Conservation (phyloP, 2,113 vertebrate genomes). For the Tragulus kanchil region DNA sequence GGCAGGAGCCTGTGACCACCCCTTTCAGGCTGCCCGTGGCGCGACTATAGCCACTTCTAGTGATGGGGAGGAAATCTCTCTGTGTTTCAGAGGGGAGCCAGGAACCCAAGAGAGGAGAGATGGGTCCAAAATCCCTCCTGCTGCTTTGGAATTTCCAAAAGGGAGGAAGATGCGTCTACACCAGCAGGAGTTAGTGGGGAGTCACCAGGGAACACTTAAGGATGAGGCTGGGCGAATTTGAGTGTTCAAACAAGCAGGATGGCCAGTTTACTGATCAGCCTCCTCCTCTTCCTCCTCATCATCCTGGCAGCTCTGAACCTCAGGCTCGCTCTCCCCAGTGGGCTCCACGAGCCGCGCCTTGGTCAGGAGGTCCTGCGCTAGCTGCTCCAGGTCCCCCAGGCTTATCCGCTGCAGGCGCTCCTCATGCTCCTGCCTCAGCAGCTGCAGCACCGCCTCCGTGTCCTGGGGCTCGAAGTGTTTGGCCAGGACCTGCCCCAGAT, state of each 20-base stretch:
- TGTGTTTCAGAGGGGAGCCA: not conserved
- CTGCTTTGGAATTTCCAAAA: not conserved
- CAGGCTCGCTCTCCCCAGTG: not conserved
- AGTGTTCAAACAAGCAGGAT: not conserved
- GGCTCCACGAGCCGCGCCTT: not conserved
- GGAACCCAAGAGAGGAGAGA: not conserved
- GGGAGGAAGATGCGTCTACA: not conserved
- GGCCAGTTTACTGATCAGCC: conserved; percentile 2
- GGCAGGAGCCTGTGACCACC: not conserved
- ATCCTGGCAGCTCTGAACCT: not conserved
- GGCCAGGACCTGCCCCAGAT: conserved; percentile 57
- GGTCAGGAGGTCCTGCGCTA: conserved; percentile 11
- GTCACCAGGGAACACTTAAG: not conserved
- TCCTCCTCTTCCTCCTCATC: not conserved
- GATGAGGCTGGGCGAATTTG: not conserved
- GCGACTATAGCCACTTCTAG: not conserved
- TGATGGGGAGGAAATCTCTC: not conserved
- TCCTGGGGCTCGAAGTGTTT: conserved; percentile 73
- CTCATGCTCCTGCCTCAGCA: conserved; percentile 56
- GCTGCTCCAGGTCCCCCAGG: conserved; percentile 69
- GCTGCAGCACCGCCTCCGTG: conserved; percentile 41
- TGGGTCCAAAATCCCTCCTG: not conserved
- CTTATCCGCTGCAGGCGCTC: conserved; percentile 46
- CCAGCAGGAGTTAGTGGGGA: not conserved
- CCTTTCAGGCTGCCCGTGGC: not conserved